These are phyloP conservation scores for Sus cebifrons DNA, from an alignment of 2,797 vertebrate species.

Conservation along the genomic window DNA sequence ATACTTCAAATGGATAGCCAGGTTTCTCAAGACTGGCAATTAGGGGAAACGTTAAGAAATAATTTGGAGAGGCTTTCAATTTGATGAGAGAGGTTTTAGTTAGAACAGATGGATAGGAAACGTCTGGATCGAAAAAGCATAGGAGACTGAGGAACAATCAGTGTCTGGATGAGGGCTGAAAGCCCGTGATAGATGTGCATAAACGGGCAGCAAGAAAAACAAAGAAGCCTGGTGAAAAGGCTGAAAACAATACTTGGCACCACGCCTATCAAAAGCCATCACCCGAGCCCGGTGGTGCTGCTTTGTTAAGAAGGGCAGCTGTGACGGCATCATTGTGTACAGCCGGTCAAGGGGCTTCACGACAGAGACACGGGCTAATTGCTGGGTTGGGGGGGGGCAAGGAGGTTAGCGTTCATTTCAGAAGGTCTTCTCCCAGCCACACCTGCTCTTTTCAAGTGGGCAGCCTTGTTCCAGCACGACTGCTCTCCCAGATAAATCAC, in stretches of 20 bases:
- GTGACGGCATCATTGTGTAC: neutral
- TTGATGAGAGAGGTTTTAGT: slow-evolving; percentile 34
- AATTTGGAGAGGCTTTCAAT: slow-evolving; percentile 29
- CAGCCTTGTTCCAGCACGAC: neutral
- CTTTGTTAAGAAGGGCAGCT: neutral
- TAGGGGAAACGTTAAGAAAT: slow-evolving; percentile 54
- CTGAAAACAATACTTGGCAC: neutral
- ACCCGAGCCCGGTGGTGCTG: accelerated
- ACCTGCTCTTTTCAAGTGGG: neutral
- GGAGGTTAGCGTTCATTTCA: neutral
- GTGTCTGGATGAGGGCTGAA: neutral
- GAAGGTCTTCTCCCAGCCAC: neutral
- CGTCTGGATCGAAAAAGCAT: neutral
- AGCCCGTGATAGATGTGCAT: neutral
- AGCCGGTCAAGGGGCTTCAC: neutral
- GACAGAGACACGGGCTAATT: neutral
- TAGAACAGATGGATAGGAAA: slow-evolving; percentile 73
- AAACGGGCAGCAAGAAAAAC: neutral
- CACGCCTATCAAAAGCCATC: neutral
- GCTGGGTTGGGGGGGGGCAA: neutral
- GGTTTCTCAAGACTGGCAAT: slow-evolving; percentile 49
- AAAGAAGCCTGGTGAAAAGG: neutral
- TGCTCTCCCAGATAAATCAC: neutral
- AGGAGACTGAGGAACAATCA: neutral
- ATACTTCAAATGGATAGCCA: neutral